These are phyloP conservation scores for Odontamblyopus lacepedii DNA, from an alignment of 2,797 vertebrate genomes.

Conservation along the genomic window DNA sequence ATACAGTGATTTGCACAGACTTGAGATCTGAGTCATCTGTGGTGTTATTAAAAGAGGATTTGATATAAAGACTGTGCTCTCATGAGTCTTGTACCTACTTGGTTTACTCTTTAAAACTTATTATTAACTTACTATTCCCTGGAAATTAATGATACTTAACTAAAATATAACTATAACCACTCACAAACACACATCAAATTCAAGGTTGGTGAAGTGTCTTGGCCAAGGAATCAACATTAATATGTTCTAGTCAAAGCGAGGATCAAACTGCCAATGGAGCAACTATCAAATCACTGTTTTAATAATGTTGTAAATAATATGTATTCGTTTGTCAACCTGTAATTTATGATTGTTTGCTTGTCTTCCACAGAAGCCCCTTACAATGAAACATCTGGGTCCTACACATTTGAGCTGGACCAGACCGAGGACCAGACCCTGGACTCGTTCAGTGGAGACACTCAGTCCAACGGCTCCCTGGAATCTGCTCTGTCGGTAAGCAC, in stretches of 20 bases:
- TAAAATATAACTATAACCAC: no score
- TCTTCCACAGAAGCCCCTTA: constrained; percentile 82
- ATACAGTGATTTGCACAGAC: constrained; percentile 31
- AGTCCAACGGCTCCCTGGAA: constrained; percentile 84
- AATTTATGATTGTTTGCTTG: constrained; percentile 1
- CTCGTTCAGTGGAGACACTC: constrained; percentile 82
- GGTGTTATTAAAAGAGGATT: constrained; percentile 52
- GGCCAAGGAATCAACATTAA: no score
- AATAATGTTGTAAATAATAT: background rate
- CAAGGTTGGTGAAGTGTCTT: no score
- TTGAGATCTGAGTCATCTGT: constrained; percentile 35
- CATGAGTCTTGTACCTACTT: background rate
- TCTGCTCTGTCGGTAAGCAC: constrained; percentile 85
- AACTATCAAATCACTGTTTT: no score
- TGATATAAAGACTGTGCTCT: constrained; percentile 27
- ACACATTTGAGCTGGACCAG: constrained; percentile 81
- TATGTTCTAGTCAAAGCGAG: no score
- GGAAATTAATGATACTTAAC: no score
- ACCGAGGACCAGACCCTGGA: constrained; percentile 83
- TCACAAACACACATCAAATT: no score
- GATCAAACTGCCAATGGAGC: no score
- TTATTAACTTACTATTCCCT: background rate
- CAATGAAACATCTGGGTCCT: constrained; percentile 80
- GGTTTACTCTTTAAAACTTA: background rate
- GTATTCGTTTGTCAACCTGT: background rate